A percentile compares a stretch with the other conserved stretches of the same genome.
Conservation (phyloP, 2,888 invertebrate species). For the Bruchidius siliquastri region DNA sequence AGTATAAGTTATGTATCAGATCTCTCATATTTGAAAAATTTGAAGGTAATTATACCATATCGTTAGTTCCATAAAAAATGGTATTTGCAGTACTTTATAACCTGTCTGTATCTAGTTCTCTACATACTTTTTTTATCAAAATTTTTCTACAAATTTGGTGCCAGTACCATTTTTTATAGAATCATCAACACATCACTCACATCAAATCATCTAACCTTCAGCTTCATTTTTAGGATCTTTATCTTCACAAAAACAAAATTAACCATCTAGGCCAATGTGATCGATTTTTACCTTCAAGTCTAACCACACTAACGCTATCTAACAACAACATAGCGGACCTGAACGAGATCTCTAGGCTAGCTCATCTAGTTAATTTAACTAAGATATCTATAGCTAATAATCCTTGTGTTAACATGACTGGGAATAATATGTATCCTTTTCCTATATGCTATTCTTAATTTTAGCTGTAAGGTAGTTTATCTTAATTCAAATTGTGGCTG, state of each 20-base stretch:
- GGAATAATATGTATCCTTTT: conserved; percentile 74
- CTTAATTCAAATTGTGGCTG: too few relatives aligned
- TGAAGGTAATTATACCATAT: conserved; percentile 61
- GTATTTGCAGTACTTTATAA: too few relatives aligned
- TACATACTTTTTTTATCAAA: too few relatives aligned
- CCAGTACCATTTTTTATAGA: neutral
- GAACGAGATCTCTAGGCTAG: conserved; percentile 79
- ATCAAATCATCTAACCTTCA: conserved; percentile 5
- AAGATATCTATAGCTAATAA: conserved; percentile 83
- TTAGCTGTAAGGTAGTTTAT: too few relatives aligned
- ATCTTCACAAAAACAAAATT: conserved; percentile 81
- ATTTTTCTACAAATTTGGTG: neutral
- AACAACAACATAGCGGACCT: conserved; percentile 81
- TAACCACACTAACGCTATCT: conserved; percentile 72
- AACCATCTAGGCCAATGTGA: conserved; percentile 77
- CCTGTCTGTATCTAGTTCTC: too few relatives aligned
- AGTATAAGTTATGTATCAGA: conserved; percentile 80
- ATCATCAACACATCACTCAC: neutral
- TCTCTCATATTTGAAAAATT: conserved; percentile 72
- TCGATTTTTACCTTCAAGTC: conserved; percentile 70
- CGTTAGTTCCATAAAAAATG: neutral
- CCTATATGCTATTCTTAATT: neutral
- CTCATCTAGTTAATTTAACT: conserved; percentile 68
- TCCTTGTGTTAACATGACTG: conserved; percentile 78
- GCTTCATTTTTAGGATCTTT: conserved; percentile 62